phyloP scores from a whole-genome alignment of 2,113 vertebrate species.

The Xiphophorus couchianus region DNA sequence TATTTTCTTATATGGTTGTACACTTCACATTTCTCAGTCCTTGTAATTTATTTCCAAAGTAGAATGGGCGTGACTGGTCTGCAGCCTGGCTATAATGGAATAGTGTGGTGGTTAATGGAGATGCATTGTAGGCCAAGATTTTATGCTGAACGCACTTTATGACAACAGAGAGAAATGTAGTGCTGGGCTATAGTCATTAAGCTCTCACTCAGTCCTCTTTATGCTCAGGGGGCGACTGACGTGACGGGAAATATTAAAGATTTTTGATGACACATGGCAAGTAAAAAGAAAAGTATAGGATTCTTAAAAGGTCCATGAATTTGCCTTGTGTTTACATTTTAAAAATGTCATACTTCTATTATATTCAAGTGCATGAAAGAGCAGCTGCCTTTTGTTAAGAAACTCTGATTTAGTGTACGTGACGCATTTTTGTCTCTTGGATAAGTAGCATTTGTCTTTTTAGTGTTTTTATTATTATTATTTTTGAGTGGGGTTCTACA shows the following conservation, averaged over 20 bases:
- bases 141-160: not conserved
- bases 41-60: not conserved
- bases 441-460: too few relatives aligned
- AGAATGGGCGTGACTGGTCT: not conserved
- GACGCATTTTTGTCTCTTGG: too few relatives aligned
- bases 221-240: not conserved
- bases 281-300: not conserved
- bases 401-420: not conserved
- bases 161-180: not conserved
- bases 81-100: not conserved
- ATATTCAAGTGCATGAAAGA: not conserved
- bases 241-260: not conserved
- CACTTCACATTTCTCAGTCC: not conserved
- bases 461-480: too few relatives aligned
- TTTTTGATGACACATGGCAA: not conserved
- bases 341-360: too few relatives aligned
- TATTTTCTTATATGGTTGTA: constrained; percentile 9
- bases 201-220: not conserved
- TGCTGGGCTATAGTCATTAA: not conserved
- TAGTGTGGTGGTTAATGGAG: not conserved
- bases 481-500: too few relatives aligned
- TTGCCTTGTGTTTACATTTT: not conserved
- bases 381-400: not conserved
- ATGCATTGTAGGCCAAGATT: not conserved
- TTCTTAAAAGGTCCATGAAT: not conserved